Percentiles rank a stretch among this genome's conserved stretches.
These are phyloP conservation scores for Baronia brevicornis DNA, from an alignment of 2,888 invertebrate species.

Conservation along the genomic window DNA sequence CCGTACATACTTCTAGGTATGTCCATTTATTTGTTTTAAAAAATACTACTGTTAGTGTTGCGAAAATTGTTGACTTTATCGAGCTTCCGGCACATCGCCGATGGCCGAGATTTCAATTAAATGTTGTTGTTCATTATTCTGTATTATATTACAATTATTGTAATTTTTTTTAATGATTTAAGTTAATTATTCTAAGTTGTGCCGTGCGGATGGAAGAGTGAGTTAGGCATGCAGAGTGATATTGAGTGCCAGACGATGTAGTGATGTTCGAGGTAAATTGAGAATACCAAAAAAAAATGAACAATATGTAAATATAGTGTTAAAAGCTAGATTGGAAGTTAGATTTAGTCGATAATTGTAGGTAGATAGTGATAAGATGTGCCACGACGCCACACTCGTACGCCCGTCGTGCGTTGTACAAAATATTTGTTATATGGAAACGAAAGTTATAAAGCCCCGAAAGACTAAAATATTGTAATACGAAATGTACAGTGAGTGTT, in stretches of 20 bases:
- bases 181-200: slow-evolving; percentile 66
- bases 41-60: slow-evolving; percentile 59
- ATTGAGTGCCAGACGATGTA: slow-evolving; percentile 54
- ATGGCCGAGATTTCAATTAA: slow-evolving; percentile 53
- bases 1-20: slow-evolving; percentile 68
- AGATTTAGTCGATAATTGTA: slow-evolving; percentile 59
- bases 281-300: slow-evolving; percentile 76
- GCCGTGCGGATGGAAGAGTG: slow-evolving; percentile 56
- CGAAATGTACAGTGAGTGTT: slow-evolving; percentile 76
- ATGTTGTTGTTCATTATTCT: slow-evolving; percentile 67
- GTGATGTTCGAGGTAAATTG: slow-evolving; percentile 67
- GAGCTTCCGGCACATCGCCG: slow-evolving; percentile 37
- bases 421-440: slow-evolving; percentile 72
- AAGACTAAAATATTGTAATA: slow-evolving; percentile 74
- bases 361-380: slow-evolving; percentile 66
- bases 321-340: slow-evolving; percentile 57
- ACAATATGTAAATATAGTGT: slow-evolving; percentile 73
- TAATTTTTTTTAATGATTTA: slow-evolving; percentile 71
- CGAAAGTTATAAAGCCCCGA: slow-evolving; percentile 67
- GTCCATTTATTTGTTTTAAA: slow-evolving; percentile 69
- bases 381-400: slow-evolving; percentile 66
- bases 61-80: slow-evolving; percentile 52
- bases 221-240: slow-evolving; percentile 33
- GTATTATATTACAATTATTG: slow-evolving; percentile 72
- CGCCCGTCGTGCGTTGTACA: slow-evolving; percentile 72